A percentile compares a stretch with the other conserved stretches of the same genome.
These are phyloP conservation scores for Platycnemis pennipes DNA, from an alignment of 2,888 invertebrate genomes.

Conservation along the genomic window DNA sequence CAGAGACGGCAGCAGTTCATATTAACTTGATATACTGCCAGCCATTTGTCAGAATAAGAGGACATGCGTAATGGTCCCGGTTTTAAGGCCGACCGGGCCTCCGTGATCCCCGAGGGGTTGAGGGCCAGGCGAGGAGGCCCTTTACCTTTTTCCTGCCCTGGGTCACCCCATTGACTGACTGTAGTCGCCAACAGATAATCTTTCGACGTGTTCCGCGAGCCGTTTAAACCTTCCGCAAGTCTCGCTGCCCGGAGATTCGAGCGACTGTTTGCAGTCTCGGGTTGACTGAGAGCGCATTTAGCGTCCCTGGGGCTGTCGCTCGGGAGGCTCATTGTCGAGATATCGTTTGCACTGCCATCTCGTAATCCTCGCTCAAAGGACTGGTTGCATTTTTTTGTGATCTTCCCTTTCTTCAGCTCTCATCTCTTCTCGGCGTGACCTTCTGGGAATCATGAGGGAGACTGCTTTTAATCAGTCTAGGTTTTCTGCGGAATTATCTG, in stretches of 20 bases:
- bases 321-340: constrained; percentile 8
- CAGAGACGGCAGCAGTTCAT: constrained; percentile 37
- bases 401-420: neutral
- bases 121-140: neutral
- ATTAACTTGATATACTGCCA: constrained; percentile 54
- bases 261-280: neutral
- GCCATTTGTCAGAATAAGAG: constrained; percentile 61
- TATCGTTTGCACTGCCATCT: constrained; percentile 9
- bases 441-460: neutral
- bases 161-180: neutral
- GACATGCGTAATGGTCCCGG: constrained; percentile 39
- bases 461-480: neutral
- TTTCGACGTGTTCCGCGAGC: neutral
- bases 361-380: constrained; percentile 15
- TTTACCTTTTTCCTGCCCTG: neutral
- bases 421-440: neutral
- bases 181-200: constrained; percentile 6
- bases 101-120: neutral
- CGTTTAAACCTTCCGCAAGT: neutral
- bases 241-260: neutral
- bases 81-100: neutral
- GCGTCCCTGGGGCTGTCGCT: neutral
- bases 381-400: neutral
- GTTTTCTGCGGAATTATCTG: neutral
- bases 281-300: constrained; percentile 14